Evolutionary conservation across 2,888 invertebrate genomes (phyloP).

Genomic region (Tachina grossa): DNA sequence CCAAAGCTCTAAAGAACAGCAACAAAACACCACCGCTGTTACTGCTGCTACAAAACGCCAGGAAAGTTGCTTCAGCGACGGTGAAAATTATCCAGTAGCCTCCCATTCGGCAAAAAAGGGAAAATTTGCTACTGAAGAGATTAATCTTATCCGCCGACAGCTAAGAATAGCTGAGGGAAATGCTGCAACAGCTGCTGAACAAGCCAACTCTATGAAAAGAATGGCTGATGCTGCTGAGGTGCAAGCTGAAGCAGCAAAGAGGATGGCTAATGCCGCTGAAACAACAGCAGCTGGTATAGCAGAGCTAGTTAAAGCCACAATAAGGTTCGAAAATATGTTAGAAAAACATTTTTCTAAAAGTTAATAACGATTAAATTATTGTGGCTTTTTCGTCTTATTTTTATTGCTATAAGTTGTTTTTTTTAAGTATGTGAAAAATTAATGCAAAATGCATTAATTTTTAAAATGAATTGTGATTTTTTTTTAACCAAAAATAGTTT

Average conservation of each 20-base stretch:
- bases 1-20: background rate
- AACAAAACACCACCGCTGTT: background rate
- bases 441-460: slow-evolving; percentile 4
- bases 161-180: slow-evolving; percentile 31
- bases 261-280: slow-evolving; percentile 13
- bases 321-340: slow-evolving; percentile 20
- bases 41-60: slow-evolving; percentile 7
- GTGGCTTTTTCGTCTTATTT: slow-evolving; percentile 1
- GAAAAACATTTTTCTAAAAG: slow-evolving; percentile 12
- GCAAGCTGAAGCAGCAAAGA: slow-evolving; percentile 15
- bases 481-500: slow-evolving; percentile 1
- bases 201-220: slow-evolving; percentile 21
- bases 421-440: background rate
- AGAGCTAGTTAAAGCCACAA: slow-evolving; percentile 9
- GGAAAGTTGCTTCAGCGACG: background rate
- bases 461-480: background rate
- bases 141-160: slow-evolving; percentile 29
- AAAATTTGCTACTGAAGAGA: slow-evolving; percentile 11
- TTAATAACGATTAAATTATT: slow-evolving; percentile 9
- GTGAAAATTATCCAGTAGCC: background rate
- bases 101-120: slow-evolving; percentile 15
- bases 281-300: slow-evolving; percentile 19
- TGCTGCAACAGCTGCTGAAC: background rate
- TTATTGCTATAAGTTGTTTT: slow-evolving; percentile 5
- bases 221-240: too few relatives aligned